phyloP scores from a whole-genome alignment of 2,113 vertebrate species.

The Cyanoramphus novaezelandiae region DNA sequence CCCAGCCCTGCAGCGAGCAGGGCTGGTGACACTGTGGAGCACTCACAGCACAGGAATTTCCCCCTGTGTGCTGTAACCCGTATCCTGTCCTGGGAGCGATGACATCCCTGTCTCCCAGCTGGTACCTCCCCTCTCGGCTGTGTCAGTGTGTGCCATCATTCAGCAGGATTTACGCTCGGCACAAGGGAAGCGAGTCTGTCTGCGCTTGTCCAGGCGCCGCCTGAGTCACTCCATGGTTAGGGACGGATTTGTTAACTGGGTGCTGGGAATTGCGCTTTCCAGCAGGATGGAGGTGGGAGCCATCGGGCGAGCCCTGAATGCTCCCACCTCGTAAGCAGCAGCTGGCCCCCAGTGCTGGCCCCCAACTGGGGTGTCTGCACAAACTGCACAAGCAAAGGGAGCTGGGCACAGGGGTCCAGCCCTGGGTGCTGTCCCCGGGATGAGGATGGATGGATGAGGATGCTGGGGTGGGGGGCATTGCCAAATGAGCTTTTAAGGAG shows the following conservation, averaged over 20 bases:
- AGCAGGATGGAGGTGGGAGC: not conserved
- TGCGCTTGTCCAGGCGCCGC: not conserved
- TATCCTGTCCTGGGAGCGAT: not conserved
- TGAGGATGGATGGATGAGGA: rapidly evolving
- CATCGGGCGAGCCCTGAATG: not conserved
- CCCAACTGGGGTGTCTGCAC: rapidly evolving
- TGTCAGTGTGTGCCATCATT: rapidly evolving
- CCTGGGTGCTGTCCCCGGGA: not conserved
- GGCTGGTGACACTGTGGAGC: not conserved
- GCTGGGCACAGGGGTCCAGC: rapidly evolving
- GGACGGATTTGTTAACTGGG: not conserved
- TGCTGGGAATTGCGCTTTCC: not conserved
- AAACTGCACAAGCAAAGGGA: not conserved
- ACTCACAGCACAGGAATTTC: not conserved
- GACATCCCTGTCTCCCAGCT: not conserved
- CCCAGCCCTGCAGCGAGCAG: not conserved
- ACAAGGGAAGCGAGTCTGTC: conserved; percentile 4
- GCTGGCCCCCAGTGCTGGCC: rapidly evolving
- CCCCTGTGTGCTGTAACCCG: rapidly evolving
- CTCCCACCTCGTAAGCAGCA: not conserved
- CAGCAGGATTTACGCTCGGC: not conserved
- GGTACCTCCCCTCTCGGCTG: not conserved
- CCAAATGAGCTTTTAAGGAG: not conserved
- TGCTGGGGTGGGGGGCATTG: not conserved
- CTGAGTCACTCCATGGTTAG: conserved; percentile 44